Evolutionary conservation across 2,888 invertebrate species (phyloP), one percentile per base, ranked within the genome.

Genomic region (Tachina fera): DNA sequence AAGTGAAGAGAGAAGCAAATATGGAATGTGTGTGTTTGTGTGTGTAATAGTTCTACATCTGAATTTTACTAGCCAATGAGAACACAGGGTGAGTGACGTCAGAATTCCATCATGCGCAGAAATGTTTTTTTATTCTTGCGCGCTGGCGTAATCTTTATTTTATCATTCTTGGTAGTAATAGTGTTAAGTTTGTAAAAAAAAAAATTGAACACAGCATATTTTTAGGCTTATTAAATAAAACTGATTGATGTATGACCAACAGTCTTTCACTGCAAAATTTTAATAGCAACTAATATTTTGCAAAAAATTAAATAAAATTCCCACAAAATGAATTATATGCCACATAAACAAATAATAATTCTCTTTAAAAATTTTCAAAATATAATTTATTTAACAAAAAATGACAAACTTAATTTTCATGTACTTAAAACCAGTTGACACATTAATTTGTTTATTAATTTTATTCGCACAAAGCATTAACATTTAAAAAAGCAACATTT

Each of bases 371-470:
- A 5, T 31, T 47, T 39, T 9, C 9, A 63, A 43, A 49, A 56
- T 41, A 45, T 10, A 45, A n/a, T 10, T 6, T 45, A 39, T 53
- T 71, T 71, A 79, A 79, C 61, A 70, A 63, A 6, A 39, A 67
- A 51, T 31, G 58, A 74, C 67, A 74, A 61, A 43, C 53, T 47
- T 63, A 41, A 56, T 65, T 53, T 39, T 61, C 53, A 68, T 49
- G 41, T 82, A 56, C 41, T 76, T 82, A 61, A 74, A 49, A 47
- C 47, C 51, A 82, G 53, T 77, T 84, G 80, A 84, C 76, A 81
- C 65, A 68, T 68, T 81, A 77, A 81, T 76, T 72, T 71, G 53
- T 77, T 70, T 39, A 22, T 65, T 39, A 72, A 56, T 47, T 71
- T 68, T 58, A 39, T 71, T 71, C 45, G 9, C 49, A 68, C 31